A percentile compares a stretch with the other conserved stretches of the same genome.
These are phyloP conservation scores for Liparis tanakae DNA, from an alignment of 2,797 vertebrate genomes.

Conservation along the genomic window DNA sequence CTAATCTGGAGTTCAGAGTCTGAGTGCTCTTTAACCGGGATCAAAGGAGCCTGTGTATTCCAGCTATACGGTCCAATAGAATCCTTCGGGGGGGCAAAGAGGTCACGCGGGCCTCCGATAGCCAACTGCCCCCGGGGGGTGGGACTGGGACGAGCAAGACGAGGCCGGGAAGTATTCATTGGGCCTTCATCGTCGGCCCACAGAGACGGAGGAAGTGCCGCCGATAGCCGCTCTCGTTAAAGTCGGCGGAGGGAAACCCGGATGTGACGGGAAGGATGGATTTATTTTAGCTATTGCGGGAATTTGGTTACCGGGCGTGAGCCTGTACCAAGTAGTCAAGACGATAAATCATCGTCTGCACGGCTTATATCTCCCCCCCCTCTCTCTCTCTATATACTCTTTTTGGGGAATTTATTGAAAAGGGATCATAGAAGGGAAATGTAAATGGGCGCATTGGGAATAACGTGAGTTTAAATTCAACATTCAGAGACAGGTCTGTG, in stretches of 20 bases:
- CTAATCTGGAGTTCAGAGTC: slow-evolving; percentile 69
- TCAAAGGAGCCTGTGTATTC: slow-evolving; percentile 69
- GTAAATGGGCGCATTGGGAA: slow-evolving; percentile 47
- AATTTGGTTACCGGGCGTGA: slow-evolving; percentile 32
- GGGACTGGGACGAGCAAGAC: slow-evolving; percentile 27
- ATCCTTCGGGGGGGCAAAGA: slow-evolving; percentile 40
- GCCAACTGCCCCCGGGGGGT: slow-evolving; percentile 29
- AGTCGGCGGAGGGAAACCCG: slow-evolving; percentile 1
- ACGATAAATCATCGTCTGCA: slow-evolving; percentile 54
- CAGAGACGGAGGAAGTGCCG: slow-evolving; percentile 32
- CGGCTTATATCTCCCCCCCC: slow-evolving; percentile 11
- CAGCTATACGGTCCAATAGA: slow-evolving; percentile 29
- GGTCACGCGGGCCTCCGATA: slow-evolving; percentile 60
- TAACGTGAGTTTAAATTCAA: slow-evolving; percentile 39
- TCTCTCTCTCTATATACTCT: slow-evolving; percentile 9
- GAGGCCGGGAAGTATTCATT: slow-evolving; percentile 59
- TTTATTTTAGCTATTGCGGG: slow-evolving; percentile 29
- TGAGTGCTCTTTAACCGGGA: slow-evolving; percentile 59
- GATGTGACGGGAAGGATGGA: slow-evolving; percentile 19
- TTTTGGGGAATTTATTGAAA: slow-evolving; percentile 38
- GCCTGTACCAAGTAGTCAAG: slow-evolving; percentile 47
- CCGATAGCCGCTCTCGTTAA: slow-evolving; percentile 16
- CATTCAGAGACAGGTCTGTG: slow-evolving; percentile 49
- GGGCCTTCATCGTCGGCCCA: slow-evolving; percentile 33
- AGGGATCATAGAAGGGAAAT: slow-evolving; percentile 1